Base-by-base conservation (phyloP, 2,113 vertebrate species). In the Crypturellus undulatus region DNA sequence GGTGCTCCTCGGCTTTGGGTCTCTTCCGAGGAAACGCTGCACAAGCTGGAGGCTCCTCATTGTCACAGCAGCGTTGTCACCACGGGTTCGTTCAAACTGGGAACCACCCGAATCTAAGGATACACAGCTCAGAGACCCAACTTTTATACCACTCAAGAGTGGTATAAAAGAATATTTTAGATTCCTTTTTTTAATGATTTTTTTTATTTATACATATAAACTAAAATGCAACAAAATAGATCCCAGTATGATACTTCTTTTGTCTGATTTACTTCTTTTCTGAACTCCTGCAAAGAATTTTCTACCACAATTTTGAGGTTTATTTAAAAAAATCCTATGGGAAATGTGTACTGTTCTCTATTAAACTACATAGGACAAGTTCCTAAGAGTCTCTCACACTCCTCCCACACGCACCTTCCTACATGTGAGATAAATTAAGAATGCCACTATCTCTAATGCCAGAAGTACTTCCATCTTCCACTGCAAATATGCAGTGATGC, bases 381-480 rank as follows among this genome's bases (percentile, higher is more conserved):
- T 94, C 75, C 67, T 89, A 72, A 77, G 75, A 93, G 89, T 65
- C 24, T 12, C 81, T 97, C 84, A 21, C 91, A 90, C 84, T 91
- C 42, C 72, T 95, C 95, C 93, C 87, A 84, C 91, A 52, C 0
- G 0, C 70, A 95, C 83, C 93, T 96, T 94, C 94, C 90, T 90
- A 94, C 91, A 87, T 92, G 87, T 93, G 84, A 94, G 93, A 89
- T 93, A 97, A 95, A 96, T 95, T 89, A 95, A 92, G 92, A 84
- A 89, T 92, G 92, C 87, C 96, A 79, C 84, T 96, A 72, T 91
- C 86, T 92, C 92, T 95, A 91, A 94, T 94, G 96, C 65, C 93
- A 91, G 82, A 91, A 95, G 68, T 85, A 94, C 77, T 95, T 95
- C 88, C 76, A 95, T 93, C 85, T 95, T 93, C 84, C 56, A 80